Evolutionary conservation across 1,140 invertebrate species (phyloP).

Genomic region (Heliconius congener): DNA sequence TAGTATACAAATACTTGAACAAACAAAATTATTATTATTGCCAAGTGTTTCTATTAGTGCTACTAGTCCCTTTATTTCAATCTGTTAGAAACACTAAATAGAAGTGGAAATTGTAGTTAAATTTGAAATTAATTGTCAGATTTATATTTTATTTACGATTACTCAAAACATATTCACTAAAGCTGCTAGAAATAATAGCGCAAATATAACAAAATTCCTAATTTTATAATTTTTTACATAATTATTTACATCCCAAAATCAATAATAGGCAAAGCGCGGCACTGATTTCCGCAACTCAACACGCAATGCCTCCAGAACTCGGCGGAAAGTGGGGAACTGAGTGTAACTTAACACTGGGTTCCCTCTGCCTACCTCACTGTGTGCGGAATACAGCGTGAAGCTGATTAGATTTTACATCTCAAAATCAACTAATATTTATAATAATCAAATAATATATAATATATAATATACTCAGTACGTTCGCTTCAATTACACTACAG

Average conservation of each 20-base stretch:
- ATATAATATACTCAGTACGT: neutral
- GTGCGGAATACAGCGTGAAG: no score
- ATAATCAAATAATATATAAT: no score
- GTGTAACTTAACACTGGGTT: no score
- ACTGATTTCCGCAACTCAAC: no score
- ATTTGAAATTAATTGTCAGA: no score
- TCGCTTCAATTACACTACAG: neutral
- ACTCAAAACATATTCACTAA: no score
- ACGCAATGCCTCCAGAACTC: no score
- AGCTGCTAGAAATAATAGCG: neutral
- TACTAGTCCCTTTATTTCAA: neutral
- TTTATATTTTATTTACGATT: no score
- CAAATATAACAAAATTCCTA: neutral
- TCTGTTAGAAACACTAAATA: neutral
- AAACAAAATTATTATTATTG: conserved; percentile 7
- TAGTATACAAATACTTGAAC: conserved; percentile 11
- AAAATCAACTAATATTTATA: neutral
- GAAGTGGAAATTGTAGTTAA: no score
- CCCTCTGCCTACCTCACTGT: no score
- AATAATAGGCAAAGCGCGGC: neutral
- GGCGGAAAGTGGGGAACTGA: no score
- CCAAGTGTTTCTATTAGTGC: neutral
- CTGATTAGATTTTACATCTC: neutral
- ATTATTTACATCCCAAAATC: neutral
- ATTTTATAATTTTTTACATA: neutral